Base-by-base conservation (phyloP, 2,888 invertebrate species). In the Habrosyne pyritoides region DNA sequence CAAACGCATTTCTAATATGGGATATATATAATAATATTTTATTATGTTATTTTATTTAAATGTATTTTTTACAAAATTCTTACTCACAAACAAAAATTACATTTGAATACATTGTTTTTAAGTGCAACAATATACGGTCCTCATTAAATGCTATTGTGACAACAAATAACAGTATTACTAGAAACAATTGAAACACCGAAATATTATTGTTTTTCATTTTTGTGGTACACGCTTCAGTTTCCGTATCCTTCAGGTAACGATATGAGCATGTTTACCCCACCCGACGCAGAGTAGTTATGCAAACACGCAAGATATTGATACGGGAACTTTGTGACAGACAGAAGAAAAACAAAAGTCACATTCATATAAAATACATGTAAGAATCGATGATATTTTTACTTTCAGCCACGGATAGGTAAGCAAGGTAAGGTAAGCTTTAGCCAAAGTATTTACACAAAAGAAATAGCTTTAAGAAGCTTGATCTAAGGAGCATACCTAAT, bases 331-430 rank as follows among this genome's bases (percentile, higher is more conserved):
- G 79, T 75, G 83, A 81, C 79, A 76, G 77, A 81, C 74, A 18
- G 18, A 79, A 84, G 84, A 85, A 86, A 89, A 90, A 90, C 89
- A 90, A 88, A 88, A 85, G 81, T 80, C 78, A 62, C 81, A 81
- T 83, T 81, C 66, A 70, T 73, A 75, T 74, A 77, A 80, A 81
- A 42, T 78, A 73, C 66, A 54, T 53, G 57, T 63, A 55, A 62
- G 64, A 73, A 63, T 63, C 57, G 57, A 54, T 24, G 53, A 57
- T 63, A 63, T 76, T 67, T 69, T 64, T 66, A 65, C 64, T 57
- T 64, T 55, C 49, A 67, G 61, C 57, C 59, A 70, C 68, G 58
- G 59, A 56, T 61, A 60, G 12, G 61, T 51, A 62, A 66, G 36
- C 57, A 57, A 42, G 30, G 49, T 18, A 42, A 42, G 5, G 14